These are phyloP conservation scores for Gonioctena quinquepunctata DNA, from an alignment of 1,140 invertebrate genomes.

Conservation along the genomic window DNA sequence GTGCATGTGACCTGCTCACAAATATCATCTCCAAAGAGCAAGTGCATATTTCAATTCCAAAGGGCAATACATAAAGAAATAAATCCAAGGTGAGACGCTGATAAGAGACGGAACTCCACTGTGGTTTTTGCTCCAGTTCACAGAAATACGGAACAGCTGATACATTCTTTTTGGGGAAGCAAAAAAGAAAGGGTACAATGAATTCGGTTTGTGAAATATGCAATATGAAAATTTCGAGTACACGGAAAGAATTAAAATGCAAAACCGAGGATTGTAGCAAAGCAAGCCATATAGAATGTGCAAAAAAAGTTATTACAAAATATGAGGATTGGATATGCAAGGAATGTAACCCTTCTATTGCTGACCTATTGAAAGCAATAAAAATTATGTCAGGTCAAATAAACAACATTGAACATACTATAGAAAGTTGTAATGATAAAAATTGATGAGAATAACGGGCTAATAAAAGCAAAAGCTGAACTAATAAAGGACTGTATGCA, in stretches of 20 bases:
- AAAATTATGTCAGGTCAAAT: conserved; percentile 1
- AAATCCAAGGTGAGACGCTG: neutral
- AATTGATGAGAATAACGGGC: no score
- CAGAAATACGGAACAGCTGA: neutral
- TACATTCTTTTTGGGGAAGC: neutral
- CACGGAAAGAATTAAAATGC: neutral
- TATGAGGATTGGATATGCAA: conserved; percentile 3
- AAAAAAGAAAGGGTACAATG: neutral
- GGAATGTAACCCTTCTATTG: neutral
- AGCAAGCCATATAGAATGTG: conserved; percentile 1
- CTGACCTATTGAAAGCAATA: no score
- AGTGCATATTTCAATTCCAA: neutral
- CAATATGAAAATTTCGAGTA: neutral
- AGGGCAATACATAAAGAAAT: neutral
- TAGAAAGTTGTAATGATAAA: no score
- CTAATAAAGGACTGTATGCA: conserved; percentile 2
- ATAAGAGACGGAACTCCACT: neutral
- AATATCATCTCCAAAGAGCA: neutral
- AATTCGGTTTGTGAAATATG: conserved; percentile 12
- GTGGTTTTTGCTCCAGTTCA: conserved; percentile 1
- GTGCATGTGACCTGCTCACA: conserved; percentile 1
- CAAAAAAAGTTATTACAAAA: conserved; percentile 1
- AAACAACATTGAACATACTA: conserved; percentile 1
- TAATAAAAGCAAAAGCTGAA: neutral
- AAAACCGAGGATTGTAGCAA: conserved; percentile 2